phyloP scores from a whole-genome alignment of 92 coral and sea anemone species.

The Ricordea florida region DNA sequence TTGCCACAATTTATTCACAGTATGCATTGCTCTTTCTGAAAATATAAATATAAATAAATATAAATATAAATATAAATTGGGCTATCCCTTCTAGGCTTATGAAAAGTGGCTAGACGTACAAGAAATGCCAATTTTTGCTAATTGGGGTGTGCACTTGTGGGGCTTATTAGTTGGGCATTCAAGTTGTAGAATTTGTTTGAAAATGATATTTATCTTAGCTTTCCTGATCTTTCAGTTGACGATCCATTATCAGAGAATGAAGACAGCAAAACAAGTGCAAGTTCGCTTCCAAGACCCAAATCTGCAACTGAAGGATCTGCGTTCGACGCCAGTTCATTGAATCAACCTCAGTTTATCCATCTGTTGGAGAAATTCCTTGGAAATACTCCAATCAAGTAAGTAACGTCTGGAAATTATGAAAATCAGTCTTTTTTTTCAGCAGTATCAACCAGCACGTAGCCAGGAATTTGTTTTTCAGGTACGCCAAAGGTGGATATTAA shows the following conservation, averaged over 20 bases:
- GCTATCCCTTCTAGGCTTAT: too few species aligned
- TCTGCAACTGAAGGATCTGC: conserved; percentile 90
- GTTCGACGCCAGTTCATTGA: conserved; percentile 83
- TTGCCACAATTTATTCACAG: too few species aligned
- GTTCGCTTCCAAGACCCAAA: conserved; percentile 76
- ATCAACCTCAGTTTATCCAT: conserved; percentile 88
- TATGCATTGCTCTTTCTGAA: too few species aligned
- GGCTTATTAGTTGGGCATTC: background rate
- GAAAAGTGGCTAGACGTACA: too few species aligned
- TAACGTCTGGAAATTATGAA: background rate
- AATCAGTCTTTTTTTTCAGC: background rate
- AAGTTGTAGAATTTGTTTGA: background rate
- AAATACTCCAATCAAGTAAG: conserved; percentile 78
- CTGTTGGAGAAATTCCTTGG: conserved; percentile 92
- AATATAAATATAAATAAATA: too few species aligned
- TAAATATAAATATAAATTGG: too few species aligned
- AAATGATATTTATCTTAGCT: background rate
- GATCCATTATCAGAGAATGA: conserved; percentile 19
- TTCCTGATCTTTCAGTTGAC: conserved; percentile 21
- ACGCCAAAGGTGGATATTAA: too few species aligned
- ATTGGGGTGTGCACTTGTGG: too few species aligned
- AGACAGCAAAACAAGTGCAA: conserved; percentile 38
- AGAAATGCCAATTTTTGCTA: too few species aligned
- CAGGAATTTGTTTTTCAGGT: too few species aligned
- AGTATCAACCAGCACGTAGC: background rate